Evolutionary conservation across 2,888 invertebrate genomes (phyloP).

Genomic region (Scaptomyza flava): DNA sequence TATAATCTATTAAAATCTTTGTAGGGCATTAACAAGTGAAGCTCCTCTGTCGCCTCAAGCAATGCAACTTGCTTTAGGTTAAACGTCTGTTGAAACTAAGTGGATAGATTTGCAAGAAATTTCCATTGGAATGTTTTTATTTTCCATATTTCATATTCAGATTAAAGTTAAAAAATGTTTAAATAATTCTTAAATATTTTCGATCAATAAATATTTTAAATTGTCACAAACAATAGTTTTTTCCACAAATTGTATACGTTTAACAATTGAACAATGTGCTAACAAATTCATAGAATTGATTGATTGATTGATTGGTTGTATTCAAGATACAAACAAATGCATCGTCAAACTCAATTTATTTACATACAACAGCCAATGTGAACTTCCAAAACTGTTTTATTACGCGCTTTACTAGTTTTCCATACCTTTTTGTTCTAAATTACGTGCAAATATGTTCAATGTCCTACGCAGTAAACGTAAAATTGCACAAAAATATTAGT

Average conservation of each 20-base stretch:
- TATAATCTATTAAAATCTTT: not conserved
- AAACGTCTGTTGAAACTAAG: not conserved
- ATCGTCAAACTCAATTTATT: constrained; percentile 14
- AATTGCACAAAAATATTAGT: not conserved
- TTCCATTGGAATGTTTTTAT: no score
- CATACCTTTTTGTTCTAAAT: not conserved
- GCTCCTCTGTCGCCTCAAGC: not conserved
- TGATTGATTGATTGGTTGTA: constrained; percentile 22
- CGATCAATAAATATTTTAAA: constrained; percentile 7
- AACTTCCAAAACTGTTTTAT: constrained; percentile 11
- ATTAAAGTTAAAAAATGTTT: no score
- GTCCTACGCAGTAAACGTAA: constrained; percentile 5
- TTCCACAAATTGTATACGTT: constrained; percentile 17
- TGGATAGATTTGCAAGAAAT: no score
- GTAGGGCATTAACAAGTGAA: not conserved
- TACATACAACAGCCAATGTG: constrained; percentile 2
- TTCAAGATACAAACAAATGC: constrained; percentile 15
- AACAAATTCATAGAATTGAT: constrained; percentile 1
- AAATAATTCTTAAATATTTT: no score
- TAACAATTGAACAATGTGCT: not conserved
- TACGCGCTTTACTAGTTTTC: constrained; percentile 27
- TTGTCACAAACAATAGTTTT: constrained; percentile 2
- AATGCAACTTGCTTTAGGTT: not conserved
- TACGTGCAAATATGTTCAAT: constrained; percentile 47
- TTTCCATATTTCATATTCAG: no score